A percentile compares a stretch with the other conserved stretches of the same genome.
phyloP scores from a whole-genome alignment of 2,797 vertebrate genomes.

The Rallus crepitans region DNA sequence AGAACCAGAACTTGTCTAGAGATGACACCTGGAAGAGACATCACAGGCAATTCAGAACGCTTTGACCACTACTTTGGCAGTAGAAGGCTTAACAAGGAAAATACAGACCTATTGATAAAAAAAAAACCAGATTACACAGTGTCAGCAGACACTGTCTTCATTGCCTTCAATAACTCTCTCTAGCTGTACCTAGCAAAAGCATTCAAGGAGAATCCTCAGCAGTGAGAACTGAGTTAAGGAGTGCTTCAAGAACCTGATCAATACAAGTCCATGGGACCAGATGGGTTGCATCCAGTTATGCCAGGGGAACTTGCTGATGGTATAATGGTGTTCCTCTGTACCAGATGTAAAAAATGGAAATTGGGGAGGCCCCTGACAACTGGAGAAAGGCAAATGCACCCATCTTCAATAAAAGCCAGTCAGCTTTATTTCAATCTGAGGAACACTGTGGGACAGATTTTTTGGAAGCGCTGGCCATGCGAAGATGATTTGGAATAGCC shows the following conservation, averaged over 20 bases:
- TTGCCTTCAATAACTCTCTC: not conserved
- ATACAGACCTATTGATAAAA: not conserved
- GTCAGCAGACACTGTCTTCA: not conserved
- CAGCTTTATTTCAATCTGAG: not conserved
- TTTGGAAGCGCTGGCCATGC: not conserved
- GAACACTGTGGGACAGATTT: not conserved
- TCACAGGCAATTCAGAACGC: not conserved
- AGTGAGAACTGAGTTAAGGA: not conserved
- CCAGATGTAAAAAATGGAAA: not conserved
- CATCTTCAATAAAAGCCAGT: rapidly evolving
- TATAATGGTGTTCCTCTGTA: not conserved
- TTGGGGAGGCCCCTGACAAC: not conserved
- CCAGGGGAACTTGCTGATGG: not conserved
- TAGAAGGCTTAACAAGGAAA: not conserved
- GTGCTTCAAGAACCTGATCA: not conserved
- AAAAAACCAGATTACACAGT: not conserved
- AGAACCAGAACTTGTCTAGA: not conserved
- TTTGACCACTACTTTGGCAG: not conserved
- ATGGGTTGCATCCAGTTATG: not conserved
- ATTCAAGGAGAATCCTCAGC: not conserved
- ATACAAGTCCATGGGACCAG: not conserved
- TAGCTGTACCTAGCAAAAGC: not conserved
- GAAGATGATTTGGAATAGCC: not conserved
- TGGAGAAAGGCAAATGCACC: not conserved
- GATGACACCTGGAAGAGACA: not conserved